Percentiles rank a stretch among this genome's conserved stretches.
Conservation (phyloP, 2,888 invertebrate genomes). For the Tinea pellionella region DNA sequence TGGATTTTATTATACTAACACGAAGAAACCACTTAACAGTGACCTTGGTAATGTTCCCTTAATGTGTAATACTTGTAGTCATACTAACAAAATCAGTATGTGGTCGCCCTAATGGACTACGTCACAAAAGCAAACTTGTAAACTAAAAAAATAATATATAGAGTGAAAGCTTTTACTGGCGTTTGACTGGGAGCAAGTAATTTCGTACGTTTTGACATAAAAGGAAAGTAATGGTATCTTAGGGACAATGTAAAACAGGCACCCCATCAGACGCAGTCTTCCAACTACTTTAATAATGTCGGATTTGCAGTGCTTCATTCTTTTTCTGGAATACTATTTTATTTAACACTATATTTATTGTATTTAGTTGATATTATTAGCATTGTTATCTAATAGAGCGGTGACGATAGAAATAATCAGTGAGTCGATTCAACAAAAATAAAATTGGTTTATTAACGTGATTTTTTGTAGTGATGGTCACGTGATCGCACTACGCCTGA, state of each 20-base stretch:
- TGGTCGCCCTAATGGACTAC: not conserved
- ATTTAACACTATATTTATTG: no score
- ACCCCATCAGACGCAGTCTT: conserved; percentile 36
- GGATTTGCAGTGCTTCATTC: not conserved
- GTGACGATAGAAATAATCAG: no score
- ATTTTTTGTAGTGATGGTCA: no score
- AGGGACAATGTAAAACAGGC: conserved; percentile 30
- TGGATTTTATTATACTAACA: no score
- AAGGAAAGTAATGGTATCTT: conserved; percentile 36
- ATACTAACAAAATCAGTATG: conserved; percentile 3
- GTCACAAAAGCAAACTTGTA: not conserved
- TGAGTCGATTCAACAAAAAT: no score
- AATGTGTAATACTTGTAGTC: conserved; percentile 6
- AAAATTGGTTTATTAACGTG: no score
- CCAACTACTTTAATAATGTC: not conserved
- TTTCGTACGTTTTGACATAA: conserved; percentile 31
- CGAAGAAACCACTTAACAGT: conserved; percentile 4
- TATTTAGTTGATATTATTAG: no score
- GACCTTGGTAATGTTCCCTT: not conserved
- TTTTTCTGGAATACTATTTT: not conserved
- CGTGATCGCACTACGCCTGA: no score
- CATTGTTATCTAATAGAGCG: no score
- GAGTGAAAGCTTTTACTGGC: not conserved
- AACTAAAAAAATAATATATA: conserved; percentile 9
- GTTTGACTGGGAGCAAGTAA: not conserved